Conservation (phyloP, 2,113 vertebrate species). For the Psettodes erumei region DNA sequence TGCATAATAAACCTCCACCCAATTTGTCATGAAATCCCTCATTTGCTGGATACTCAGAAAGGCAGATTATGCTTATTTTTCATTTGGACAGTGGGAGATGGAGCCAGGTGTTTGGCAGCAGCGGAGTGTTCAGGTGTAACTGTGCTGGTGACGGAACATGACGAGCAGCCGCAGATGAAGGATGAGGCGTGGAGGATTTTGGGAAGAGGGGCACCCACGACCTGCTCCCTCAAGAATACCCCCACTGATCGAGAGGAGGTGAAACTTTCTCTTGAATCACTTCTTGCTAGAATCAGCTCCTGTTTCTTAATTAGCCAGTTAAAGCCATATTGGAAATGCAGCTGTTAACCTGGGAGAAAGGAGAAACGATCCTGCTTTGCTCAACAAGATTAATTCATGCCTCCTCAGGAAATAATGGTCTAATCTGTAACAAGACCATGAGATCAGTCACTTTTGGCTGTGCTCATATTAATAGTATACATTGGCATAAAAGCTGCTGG, state of each 20-base stretch:
- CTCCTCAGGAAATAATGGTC: constrained; percentile 60
- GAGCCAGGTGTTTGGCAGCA: constrained; percentile 99
- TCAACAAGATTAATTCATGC: constrained; percentile 74
- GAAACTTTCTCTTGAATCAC: constrained; percentile 75
- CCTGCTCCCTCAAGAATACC: constrained; percentile 90
- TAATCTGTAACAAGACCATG: constrained; percentile 64
- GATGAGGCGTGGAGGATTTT: constrained; percentile 97
- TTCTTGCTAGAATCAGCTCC: constrained; percentile 80
- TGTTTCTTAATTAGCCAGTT: constrained; percentile 80
- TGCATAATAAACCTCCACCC: constrained; percentile 91
- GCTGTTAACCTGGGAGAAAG: constrained; percentile 70
- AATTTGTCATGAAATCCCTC: constrained; percentile 99
- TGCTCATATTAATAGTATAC: constrained; percentile 30
- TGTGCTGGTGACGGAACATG: constrained; percentile 97
- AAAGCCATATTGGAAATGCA: constrained; percentile 79
- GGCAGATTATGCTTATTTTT: constrained; percentile 99
- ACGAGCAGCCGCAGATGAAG: constrained; percentile 96
- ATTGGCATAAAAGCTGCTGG: constrained; percentile 24
- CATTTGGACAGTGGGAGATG: constrained; percentile 99
- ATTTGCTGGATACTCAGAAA: constrained; percentile 99
- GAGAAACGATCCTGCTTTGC: constrained; percentile 67
- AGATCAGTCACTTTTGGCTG: constrained; percentile 39
- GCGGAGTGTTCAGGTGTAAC: constrained; percentile 99
- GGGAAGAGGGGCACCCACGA: constrained; percentile 89
- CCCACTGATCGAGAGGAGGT: constrained; percentile 60